These are phyloP conservation scores for Trididemnum nubilum DNA, from an alignment of 23 tunicate genomes.

Conservation along the genomic window DNA sequence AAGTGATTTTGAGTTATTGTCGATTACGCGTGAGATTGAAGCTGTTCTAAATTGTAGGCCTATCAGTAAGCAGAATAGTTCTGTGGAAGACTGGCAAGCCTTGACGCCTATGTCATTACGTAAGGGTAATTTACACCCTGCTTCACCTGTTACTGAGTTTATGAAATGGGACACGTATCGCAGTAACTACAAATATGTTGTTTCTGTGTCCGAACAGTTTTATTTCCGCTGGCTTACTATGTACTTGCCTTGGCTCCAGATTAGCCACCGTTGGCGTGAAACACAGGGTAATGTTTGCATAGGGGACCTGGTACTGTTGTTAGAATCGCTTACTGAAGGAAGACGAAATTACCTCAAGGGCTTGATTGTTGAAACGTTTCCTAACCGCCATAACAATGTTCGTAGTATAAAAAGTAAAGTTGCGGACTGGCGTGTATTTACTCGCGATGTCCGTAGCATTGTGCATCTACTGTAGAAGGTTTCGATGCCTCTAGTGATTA, in stretches of 20 bases:
- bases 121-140: conserved; percentile 17
- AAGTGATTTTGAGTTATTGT: not conserved
- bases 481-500: too few relatives aligned
- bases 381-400: not conserved
- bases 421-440: conserved; percentile 7
- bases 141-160: not conserved
- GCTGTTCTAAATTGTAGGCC: conserved; percentile 16
- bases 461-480: too few relatives aligned
- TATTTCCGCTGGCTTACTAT: conserved; percentile 1
- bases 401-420: not conserved
- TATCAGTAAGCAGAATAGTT: not conserved
- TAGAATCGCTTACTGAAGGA: conserved; percentile 1
- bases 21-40: conserved; percentile 19
- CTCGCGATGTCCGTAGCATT: conserved; percentile 9
- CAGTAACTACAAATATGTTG: conserved; percentile 19
- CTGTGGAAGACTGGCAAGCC: conserved; percentile 21
- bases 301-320: conserved; percentile 17
- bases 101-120: conserved; percentile 21
- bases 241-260: conserved; percentile 26
- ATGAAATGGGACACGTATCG: conserved; percentile 11
- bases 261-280: conserved; percentile 25
- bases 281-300: not conserved
- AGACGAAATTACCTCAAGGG: conserved; percentile 13
- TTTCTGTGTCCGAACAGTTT: conserved; percentile 24
- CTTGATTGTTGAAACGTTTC: not conserved